Base-by-base conservation (phyloP, 1,140 invertebrate genomes). In the Meloidogyne hapla region DNA sequence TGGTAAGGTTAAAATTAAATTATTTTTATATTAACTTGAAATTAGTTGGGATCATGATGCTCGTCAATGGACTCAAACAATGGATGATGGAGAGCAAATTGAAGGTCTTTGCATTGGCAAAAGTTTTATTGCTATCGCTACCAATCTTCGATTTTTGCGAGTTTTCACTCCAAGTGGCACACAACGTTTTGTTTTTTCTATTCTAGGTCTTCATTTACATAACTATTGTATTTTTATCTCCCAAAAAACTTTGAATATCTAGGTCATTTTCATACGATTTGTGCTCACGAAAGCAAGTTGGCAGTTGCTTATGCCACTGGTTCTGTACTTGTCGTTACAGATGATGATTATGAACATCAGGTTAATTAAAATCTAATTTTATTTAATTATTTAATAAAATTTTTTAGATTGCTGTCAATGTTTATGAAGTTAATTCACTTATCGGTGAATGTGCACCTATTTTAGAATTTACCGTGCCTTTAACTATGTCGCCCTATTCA, bases 341-440 rank as follows among this genome's bases (percentile, higher is more conserved):
- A 77, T 10, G 76, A 77, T 15, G 76, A 77, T 13, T 77, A 77
- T 62, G 76, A 77, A 77, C 76, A 77, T 69, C 75, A 73, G 66
- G 76, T 77, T 23, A 23, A 61, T 18, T 42, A 63, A 1, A 28
- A 73, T 62, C 6, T 63, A 1, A 3, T 48, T 75, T 9, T 62
- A 18, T n/a, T 18, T n/a, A 21, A 61, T 74, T 13, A n/a, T 61
- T 69, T 61, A 26, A 26, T 77, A 10, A 15, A 21, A 38, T 45
- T 26, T 40, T 38, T n/a, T 63, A 77, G 76, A 10, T 67, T 65
- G 33, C 64, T 0, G 75, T 38, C 21, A 40, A 72, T 25, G 33
- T 77, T 13, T 77, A 77, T 28, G 56, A 33, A 25, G 71, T 77
- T n/a, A 67, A 77, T 33, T 48, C 42, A 6, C 26, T 77, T 21